A percentile compares a stretch with the other conserved stretches of the same genome.
These are phyloP conservation scores for Spilarctia lutea DNA, from an alignment of 2,888 invertebrate genomes.

Conservation along the genomic window DNA sequence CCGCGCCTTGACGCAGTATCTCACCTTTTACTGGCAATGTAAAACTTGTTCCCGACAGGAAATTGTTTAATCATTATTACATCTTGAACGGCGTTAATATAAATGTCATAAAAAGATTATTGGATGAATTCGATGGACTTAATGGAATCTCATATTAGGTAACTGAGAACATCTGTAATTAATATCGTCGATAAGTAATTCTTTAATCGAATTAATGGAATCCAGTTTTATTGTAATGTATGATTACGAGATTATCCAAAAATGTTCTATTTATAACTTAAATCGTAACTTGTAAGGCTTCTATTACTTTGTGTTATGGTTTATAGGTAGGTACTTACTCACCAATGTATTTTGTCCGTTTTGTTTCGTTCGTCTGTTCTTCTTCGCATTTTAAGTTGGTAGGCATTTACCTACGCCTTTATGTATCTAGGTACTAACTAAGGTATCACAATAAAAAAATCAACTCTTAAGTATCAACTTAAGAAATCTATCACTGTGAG, in stretches of 20 bases:
- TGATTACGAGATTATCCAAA: slow-evolving; percentile 37
- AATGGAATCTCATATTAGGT: slow-evolving; percentile 51
- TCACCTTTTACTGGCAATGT: slow-evolving; percentile 25
- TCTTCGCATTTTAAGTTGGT: not conserved
- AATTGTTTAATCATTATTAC: slow-evolving; percentile 53
- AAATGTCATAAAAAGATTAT: slow-evolving; percentile 51
- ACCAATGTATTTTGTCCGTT: not conserved
- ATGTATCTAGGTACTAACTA: not conserved
- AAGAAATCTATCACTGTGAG: not conserved
- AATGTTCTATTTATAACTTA: slow-evolving; percentile 31
- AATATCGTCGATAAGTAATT: slow-evolving; percentile 51
- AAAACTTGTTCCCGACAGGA: slow-evolving; percentile 49
- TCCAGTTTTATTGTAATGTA: slow-evolving; percentile 51
- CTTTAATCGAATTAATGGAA: slow-evolving; percentile 53
- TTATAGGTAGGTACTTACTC: not conserved
- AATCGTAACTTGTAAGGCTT: slow-evolving; percentile 33
- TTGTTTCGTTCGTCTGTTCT: not conserved
- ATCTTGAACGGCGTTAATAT: slow-evolving; percentile 48
- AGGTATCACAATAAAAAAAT: not conserved
- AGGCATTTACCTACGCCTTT: too few species aligned
- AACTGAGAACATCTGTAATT: slow-evolving; percentile 54
- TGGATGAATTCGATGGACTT: slow-evolving; percentile 45
- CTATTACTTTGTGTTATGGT: slow-evolving; percentile 10
- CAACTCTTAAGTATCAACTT: not conserved
- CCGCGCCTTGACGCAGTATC: slow-evolving; percentile 23